Conservation (phyloP, 2,888 invertebrate genomes). For the Desoria tigrina region DNA sequence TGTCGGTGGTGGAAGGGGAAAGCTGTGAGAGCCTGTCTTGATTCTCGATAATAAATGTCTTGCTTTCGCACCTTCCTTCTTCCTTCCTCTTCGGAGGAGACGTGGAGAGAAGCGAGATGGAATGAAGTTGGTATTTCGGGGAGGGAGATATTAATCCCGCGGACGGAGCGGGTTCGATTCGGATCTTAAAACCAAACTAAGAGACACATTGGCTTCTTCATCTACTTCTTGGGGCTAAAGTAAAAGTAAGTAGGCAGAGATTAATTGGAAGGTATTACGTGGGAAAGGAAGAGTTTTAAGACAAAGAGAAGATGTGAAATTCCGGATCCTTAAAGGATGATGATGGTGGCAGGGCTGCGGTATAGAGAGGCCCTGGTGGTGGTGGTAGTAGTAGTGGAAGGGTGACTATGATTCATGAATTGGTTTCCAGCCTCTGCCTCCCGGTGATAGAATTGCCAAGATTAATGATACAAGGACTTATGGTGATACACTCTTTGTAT, state of each 20-base stretch:
- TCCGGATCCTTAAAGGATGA: not conserved
- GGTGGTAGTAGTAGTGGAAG: slow-evolving; percentile 3
- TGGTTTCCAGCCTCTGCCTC: slow-evolving; percentile 27
- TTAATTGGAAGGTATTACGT: slow-evolving; percentile 25
- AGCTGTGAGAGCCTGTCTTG: slow-evolving; percentile 11
- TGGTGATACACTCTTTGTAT: slow-evolving; percentile 22
- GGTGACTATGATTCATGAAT: slow-evolving; percentile 33
- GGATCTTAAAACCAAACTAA: not conserved
- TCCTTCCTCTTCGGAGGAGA: not conserved
- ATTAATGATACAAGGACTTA: slow-evolving; percentile 43
- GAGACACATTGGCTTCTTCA: slow-evolving; percentile 18
- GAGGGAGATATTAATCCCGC: not conserved
- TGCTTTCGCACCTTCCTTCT: slow-evolving; percentile 20
- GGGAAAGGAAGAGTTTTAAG: slow-evolving; percentile 21
- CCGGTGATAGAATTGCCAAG: slow-evolving; percentile 46
- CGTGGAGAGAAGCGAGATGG: not conserved
- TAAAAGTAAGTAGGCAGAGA: slow-evolving; percentile 23
- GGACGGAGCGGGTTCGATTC: not conserved
- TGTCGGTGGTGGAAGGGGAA: too few relatives aligned
- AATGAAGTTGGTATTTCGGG: not conserved
- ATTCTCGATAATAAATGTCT: slow-evolving; percentile 20
- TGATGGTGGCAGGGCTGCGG: not conserved
- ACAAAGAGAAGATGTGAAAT: slow-evolving; percentile 19
- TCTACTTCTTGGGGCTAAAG: not conserved
- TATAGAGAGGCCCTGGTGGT: not conserved